These are phyloP conservation scores for Streptopelia turtur DNA, from an alignment of 2,797 vertebrate genomes.

Conservation along the genomic window DNA sequence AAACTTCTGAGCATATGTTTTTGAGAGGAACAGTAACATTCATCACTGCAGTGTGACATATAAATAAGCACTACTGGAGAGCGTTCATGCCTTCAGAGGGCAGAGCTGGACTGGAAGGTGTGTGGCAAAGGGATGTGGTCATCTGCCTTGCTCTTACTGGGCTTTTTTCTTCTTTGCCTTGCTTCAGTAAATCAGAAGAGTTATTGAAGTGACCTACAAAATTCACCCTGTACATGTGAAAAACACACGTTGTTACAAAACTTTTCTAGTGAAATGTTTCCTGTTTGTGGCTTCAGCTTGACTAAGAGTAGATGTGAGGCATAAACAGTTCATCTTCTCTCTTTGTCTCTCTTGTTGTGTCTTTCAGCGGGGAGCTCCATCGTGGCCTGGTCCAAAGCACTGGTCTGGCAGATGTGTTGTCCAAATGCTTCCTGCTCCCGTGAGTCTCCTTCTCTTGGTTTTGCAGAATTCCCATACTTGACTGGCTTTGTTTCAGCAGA, in stretches of 20 bases:
- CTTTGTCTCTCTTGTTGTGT: background rate
- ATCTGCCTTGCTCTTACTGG: background rate
- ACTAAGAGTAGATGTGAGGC: background rate
- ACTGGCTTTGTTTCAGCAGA: background rate
- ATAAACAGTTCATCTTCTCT: background rate
- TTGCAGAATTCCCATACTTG: background rate
- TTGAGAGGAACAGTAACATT: constrained; percentile 57
- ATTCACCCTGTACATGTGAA: background rate
- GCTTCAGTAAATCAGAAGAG: background rate
- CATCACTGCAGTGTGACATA: constrained; percentile 58
- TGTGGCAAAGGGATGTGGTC: background rate
- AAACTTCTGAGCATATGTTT: constrained; percentile 74
- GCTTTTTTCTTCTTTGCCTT: background rate
- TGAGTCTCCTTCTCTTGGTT: background rate
- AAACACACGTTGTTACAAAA: background rate
- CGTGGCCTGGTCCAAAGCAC: background rate
- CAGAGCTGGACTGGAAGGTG: constrained; percentile 56
- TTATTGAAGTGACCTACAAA: background rate
- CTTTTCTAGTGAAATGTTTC: background rate
- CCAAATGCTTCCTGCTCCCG: background rate
- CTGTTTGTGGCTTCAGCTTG: constrained; percentile 11
- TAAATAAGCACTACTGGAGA: constrained; percentile 48
- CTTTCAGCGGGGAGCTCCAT: background rate
- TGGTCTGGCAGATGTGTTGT: background rate
- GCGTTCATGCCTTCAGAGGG: constrained; percentile 29